phyloP scores from a whole-genome alignment of 2,113 vertebrate species.

The Salvator merianae region DNA sequence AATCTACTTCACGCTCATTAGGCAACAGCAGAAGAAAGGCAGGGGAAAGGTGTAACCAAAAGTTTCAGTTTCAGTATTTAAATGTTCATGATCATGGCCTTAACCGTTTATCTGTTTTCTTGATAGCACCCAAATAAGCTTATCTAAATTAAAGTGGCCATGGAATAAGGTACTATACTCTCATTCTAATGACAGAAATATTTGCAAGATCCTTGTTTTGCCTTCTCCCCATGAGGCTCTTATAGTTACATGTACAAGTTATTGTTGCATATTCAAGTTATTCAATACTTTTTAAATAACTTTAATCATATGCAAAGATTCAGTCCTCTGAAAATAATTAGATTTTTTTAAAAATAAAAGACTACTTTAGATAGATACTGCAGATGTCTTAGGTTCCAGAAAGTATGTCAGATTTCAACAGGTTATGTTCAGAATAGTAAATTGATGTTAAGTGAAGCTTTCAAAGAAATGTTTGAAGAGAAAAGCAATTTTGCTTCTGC shows the following conservation, averaged over 20 bases:
- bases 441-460: slow-evolving; percentile 50
- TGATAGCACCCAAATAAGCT: fast-evolving
- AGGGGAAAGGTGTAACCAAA: slow-evolving; percentile 38
- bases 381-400: slow-evolving; percentile 22
- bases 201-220: background rate
- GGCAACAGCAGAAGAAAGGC: slow-evolving; percentile 22
- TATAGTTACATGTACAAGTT: slow-evolving; percentile 36
- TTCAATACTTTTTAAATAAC: background rate
- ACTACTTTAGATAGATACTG: slow-evolving; percentile 16
- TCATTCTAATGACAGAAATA: slow-evolving; percentile 24
- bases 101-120: slow-evolving; percentile 33
- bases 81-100: slow-evolving; percentile 31
- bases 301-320: slow-evolving; percentile 22
- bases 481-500: slow-evolving; percentile 68
- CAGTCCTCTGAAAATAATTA: background rate
- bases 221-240: slow-evolving; percentile 16
- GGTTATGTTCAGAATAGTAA: slow-evolving; percentile 41
- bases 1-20: slow-evolving; percentile 43
- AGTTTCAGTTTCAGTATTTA: slow-evolving; percentile 15
- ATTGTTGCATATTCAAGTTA: background rate
- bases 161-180: background rate
- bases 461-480: slow-evolving; percentile 65
- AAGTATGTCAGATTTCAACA: slow-evolving; percentile 41
- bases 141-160: background rate
- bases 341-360: background rate